Evolutionary conservation across 1,140 invertebrate genomes (phyloP), one percentile per base, ranked within the genome.

Genomic region (Drosophila insularis): DNA sequence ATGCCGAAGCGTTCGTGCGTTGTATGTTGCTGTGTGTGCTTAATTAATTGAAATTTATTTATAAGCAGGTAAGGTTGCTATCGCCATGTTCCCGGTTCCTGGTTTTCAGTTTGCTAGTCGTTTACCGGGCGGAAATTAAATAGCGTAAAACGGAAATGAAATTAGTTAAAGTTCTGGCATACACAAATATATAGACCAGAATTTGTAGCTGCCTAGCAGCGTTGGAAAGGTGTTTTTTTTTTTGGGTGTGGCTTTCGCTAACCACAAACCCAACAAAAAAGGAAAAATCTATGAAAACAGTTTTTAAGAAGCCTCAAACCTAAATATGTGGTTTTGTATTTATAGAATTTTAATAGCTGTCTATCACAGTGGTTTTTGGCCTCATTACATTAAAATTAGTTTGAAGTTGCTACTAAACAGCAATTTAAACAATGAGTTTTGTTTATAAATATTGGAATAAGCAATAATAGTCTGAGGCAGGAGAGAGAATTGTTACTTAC

Each of bases 11-110:
- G 56, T 46, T 67, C 63, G 53, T 46, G 40, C 54, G 53, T 67
- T 56, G 23, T 46, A 60, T 56, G 76, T 13, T 68, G 31, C 37
- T 43, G 64, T 65, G 67, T 74, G 68, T 72, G 74, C 79, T 73
- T 89, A 89, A 89, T 89, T 89, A 89, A 89, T 89, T 89, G 78
- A 80, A 80, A 89, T 89, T 86, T 89, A 89, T 89, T 89, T 80
- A 89, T 80, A 89, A 87, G 80, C 82, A 82, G 69, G 63, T 68
- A 61, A 50, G 17, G 43, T 50, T 50, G 43, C 43, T 46, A 14
- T 19, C 43, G 43, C 43, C 43, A 46, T 46, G 14, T 17, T 21
- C 2, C 43, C 17, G 7, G 8, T 11, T 17, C 63, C 58, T 43
- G 40, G 17, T 21, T 19, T 37, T 59, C 54, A 56, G n/a, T 70